Evolutionary conservation across 2,797 vertebrate species (phyloP).

Genomic region (Rachycentron canadum): DNA sequence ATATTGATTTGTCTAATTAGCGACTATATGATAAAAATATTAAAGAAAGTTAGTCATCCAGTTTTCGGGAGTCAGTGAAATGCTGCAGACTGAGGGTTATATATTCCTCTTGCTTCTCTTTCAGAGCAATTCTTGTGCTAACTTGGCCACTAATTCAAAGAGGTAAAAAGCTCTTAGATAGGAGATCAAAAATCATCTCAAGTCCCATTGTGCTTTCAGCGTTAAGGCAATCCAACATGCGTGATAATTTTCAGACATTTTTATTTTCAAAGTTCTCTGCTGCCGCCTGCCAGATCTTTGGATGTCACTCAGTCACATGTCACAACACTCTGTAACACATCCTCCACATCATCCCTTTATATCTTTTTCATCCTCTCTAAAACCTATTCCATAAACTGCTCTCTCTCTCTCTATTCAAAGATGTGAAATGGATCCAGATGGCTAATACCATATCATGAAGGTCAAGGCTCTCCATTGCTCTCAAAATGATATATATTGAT

Average conservation of each 20-base stretch:
- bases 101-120: background rate
- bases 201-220: slow-evolving; percentile 27
- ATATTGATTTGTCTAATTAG: background rate
- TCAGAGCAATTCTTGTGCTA: background rate
- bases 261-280: background rate
- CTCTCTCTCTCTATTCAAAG: background rate
- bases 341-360: background rate
- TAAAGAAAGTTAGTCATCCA: background rate
- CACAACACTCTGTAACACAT: slow-evolving; percentile 18
- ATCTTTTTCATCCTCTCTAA: slow-evolving; percentile 5
- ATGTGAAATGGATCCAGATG: slow-evolving; percentile 39
- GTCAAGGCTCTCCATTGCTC: slow-evolving; percentile 41
- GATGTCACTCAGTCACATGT: slow-evolving; percentile 5
- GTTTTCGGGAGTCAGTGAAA: background rate
- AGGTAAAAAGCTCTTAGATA: slow-evolving; percentile 27
- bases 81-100: background rate
- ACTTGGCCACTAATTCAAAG: slow-evolving; percentile 38
- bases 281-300: slow-evolving; percentile 16
- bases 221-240: slow-evolving; percentile 22
- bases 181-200: slow-evolving; percentile 33
- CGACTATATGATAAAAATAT: background rate
- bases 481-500: slow-evolving; percentile 51
- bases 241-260: slow-evolving; percentile 5
- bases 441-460: slow-evolving; percentile 7
- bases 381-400: slow-evolving; percentile 12